A percentile compares a stretch with the other conserved stretches of the same genome.
Evolutionary conservation across 92 coral and sea anemone species (phyloP).

Genomic region (Porites cylindrica): DNA sequence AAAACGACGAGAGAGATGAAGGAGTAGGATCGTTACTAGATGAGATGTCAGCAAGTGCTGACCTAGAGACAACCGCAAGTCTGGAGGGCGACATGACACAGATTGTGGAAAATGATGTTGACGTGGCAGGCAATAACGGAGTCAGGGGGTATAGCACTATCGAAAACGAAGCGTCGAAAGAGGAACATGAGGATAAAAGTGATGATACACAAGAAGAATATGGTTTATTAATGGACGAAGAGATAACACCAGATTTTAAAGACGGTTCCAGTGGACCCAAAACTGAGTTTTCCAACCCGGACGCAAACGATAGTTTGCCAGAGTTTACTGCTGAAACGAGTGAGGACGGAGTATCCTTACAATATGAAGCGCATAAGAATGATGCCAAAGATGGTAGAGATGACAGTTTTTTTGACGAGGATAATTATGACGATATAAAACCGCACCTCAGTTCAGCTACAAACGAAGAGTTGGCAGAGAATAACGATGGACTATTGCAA

Average conservation of each 20-base stretch:
- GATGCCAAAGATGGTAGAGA: background rate
- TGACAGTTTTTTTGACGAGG: background rate
- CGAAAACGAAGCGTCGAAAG: background rate
- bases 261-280: background rate
- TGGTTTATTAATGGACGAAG: background rate
- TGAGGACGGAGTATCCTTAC: background rate
- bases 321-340: background rate
- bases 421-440: background rate
- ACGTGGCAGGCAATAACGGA: background rate
- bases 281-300: background rate
- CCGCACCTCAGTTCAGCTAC: background rate
- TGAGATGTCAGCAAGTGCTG: conserved; percentile 1
- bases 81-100: background rate
- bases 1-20: background rate
- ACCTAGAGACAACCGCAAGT: conserved; percentile 21
- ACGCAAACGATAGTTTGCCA: background rate
- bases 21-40: background rate
- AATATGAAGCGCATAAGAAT: background rate
- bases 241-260: too few relatives aligned
- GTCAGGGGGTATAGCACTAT: background rate
- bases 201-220: conserved; percentile 2
- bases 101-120: conserved; percentile 13
- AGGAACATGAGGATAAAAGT: background rate
- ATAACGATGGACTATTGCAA: conserved; percentile 12
- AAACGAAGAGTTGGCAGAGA: background rate